Base-by-base conservation (phyloP, 1,140 invertebrate genomes). In the Drosophila auraria region DNA sequence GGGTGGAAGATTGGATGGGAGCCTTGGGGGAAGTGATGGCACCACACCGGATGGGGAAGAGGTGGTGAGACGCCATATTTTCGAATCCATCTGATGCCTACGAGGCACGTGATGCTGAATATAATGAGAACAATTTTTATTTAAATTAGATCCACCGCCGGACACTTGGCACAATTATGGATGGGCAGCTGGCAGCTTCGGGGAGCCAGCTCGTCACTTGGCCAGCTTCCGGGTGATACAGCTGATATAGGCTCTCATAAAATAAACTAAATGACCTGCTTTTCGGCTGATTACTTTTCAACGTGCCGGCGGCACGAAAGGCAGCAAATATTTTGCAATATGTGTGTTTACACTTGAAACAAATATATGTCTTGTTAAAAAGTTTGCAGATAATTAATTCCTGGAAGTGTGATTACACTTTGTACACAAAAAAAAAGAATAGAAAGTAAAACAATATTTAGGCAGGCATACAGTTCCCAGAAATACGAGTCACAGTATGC, bases 111-210 rank as follows among this genome's bases (percentile, higher is more conserved):
- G 70, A 73, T 51, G 68, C 54, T 72, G 70, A 72, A 73, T 72
- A 60, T 73, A 73, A 73, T 73, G 68, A 73, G 70, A 73, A 73
- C 70, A 51, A 73, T 73, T 73, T 73, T 73, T 73, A 73, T 73
- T 73, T 72, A 73, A 73, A 73, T 73, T 73, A 73, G 70, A 72
- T 60, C 68, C 70, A 60, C 69, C 69, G 70, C 70, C 68, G 70
- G 70, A 59, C 70, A 72, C 70, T 73, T 73, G 70, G 68, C 68
- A 60, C 70, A 73, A 73, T 73, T 73, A 73, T 73, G 70, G 70
- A 50, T 60, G 53, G 45, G 36, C 44, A 36, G 70, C 64, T 36
- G 38, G 20, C 50, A 30, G 33, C 64, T 69, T 54, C 12, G 17
- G 15, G 51, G 14, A 27, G 33, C 27, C 42, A 40, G 33, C 51